Base-by-base conservation (phyloP, 2,797 vertebrate genomes). In the Epinephelus awoara region DNA sequence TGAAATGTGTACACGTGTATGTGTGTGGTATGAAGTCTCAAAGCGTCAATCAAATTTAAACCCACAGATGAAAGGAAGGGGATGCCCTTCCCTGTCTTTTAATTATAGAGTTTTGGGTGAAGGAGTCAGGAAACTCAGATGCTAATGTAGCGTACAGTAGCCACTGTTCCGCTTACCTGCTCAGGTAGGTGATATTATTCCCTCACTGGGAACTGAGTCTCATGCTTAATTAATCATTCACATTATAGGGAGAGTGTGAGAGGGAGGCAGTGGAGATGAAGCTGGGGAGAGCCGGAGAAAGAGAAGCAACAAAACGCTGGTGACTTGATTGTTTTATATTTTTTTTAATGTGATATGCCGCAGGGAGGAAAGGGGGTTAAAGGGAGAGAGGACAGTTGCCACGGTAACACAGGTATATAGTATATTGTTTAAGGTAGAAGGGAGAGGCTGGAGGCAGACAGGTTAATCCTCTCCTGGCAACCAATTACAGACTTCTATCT, bases 391-490 rank as follows among this genome's bases (percentile, higher is more conserved):
- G 57, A 29, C 25, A 23, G 87, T 85, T 80, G 67, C 82, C 71
- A 68, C 9, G 25, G 92, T 68, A 82, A 88, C 83, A 1, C 2
- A 21, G 76, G 56, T 78, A 72, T 86, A 83, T 70, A 42, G 67
- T 50, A 47, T 67, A 85, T 87, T 92, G 86, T 91, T 85, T 70
- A 81, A 88, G 83, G 77, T 79, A 65, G 61, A 71, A 83, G 83
- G 88, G 84, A 85, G 90, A 92, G 85, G 81, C 90, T 88, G 80
- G 67, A 92, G 88, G 91, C 90, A 90, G 92, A 94, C 91, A 88
- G 87, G 90, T 94, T 94, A 94, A 95, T 94, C 93, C 91, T 89
- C 85, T 89, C 72, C 73, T 77, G 80, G 90, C 86, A 91, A 82
- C 92, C 90, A 90, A 92, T 92, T 93, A 90, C 82, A 88, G 75